Percentiles rank a stretch among this genome's conserved stretches.
Conservation (phyloP, 1,140 invertebrate species). For the Delia radicum region DNA sequence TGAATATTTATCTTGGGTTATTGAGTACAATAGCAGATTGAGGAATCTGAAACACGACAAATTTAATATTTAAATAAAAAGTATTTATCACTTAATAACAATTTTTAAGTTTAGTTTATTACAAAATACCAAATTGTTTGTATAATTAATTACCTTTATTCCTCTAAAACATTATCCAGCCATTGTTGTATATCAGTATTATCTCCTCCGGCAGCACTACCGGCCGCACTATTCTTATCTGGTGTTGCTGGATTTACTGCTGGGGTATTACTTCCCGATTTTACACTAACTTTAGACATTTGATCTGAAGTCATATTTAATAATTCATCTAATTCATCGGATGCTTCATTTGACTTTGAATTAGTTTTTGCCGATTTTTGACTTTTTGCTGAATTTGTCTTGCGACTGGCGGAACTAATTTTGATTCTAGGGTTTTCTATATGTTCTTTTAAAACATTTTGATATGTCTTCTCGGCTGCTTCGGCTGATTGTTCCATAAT, state of each 20-base stretch:
- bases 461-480: conserved; percentile 39
- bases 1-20: too few relatives aligned
- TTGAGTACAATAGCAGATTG: too few relatives aligned
- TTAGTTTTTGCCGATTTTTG: not conserved
- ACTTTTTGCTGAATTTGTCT: conserved; percentile 16
- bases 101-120: too few relatives aligned
- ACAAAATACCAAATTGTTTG: too few relatives aligned
- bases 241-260: conserved; percentile 30
- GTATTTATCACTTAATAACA: too few relatives aligned
- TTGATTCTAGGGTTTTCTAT: conserved; percentile 28
- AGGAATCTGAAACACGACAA: too few relatives aligned
- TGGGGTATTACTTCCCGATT: conserved; percentile 14
- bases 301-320: conserved; percentile 29
- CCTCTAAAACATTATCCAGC: conserved; percentile 49
- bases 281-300: conserved; percentile 20
- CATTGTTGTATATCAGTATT: conserved; percentile 52
- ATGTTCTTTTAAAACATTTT: conserved; percentile 36
- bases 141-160: conserved; percentile 33
- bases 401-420: conserved; percentile 28
- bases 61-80: too few relatives aligned
- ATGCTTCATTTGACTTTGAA: not conserved
- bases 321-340: conserved; percentile 31
- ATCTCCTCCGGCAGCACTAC: conserved; percentile 23
- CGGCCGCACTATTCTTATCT: not conserved
- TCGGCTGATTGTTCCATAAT: conserved; percentile 45